Conservation (phyloP, 2,113 vertebrate species). For the Gymnobelideus leadbeateri region DNA sequence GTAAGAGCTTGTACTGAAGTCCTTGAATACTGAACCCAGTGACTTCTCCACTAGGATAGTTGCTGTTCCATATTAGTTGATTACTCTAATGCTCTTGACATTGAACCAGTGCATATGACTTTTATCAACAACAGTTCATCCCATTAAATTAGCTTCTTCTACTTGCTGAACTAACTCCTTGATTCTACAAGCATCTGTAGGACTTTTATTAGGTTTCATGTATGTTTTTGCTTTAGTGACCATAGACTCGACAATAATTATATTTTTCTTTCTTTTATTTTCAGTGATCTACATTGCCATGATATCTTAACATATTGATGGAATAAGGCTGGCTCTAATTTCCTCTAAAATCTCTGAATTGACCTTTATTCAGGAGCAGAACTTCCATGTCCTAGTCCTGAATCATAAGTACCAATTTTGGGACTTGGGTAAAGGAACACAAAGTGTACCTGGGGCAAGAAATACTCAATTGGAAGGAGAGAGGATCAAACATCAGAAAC, state of each 20-base stretch:
- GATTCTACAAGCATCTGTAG: not conserved
- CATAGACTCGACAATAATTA: not conserved
- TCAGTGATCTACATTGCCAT: not conserved
- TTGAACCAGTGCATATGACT: conserved; percentile 32
- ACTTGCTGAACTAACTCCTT: conserved; percentile 51
- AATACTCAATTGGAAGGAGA: too few species aligned
- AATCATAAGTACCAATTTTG: not conserved
- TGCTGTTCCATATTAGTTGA: not conserved
- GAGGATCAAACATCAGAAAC: not conserved
- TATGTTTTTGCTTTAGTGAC: conserved; percentile 1
- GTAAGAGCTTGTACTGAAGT: not conserved
- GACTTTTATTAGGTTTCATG: not conserved
- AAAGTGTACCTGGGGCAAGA: too few species aligned
- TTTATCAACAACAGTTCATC: conserved; percentile 52
- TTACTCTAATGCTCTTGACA: conserved; percentile 52
- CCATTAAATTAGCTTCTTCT: conserved; percentile 24
- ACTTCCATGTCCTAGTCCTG: not conserved
- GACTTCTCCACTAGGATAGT: not conserved
- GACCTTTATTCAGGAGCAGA: conserved; percentile 14
- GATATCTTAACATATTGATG: not conserved
- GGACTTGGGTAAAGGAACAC: too few species aligned
- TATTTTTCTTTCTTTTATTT: not conserved
- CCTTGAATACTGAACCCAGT: not conserved
- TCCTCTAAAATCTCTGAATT: conserved; percentile 21
- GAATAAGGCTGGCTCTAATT: not conserved